Conservation (phyloP, 2,888 invertebrate species). For the Oxytorus armatus region DNA sequence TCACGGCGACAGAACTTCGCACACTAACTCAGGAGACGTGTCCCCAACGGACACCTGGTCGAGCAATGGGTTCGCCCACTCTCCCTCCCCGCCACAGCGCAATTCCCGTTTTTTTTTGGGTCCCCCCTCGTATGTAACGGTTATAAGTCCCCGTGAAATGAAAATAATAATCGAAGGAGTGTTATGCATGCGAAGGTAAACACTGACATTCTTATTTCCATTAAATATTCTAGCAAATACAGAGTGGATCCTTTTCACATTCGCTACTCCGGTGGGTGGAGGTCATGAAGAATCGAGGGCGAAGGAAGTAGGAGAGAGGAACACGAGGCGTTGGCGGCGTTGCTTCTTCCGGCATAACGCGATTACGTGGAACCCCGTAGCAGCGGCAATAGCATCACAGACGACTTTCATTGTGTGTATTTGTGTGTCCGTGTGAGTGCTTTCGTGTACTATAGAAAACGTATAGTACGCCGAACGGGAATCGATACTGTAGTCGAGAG, state of each 20-base stretch:
- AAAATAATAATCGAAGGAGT: neutral
- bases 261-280: neutral
- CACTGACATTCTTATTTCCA: neutral
- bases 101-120: too few relatives aligned
- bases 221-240: neutral
- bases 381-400: conserved; percentile 31
- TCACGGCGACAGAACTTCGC: too few relatives aligned
- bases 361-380: conserved; percentile 76
- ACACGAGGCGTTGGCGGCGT: conserved; percentile 71
- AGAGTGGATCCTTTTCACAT: neutral
- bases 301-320: conserved; percentile 68
- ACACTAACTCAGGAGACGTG: too few relatives aligned
- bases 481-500: conserved; percentile 77
- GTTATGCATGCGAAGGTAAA: neutral
- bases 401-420: conserved; percentile 44
- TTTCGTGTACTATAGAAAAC: conserved; percentile 41
- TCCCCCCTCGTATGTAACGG: too few relatives aligned
- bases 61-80: too few relatives aligned
- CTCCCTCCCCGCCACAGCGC: too few relatives aligned
- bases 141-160: neutral
- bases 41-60: too few relatives aligned
- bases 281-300: conserved; percentile 53
- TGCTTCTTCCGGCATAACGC: conserved; percentile 78
- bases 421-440: conserved; percentile 16
- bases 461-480: conserved; percentile 65